A percentile compares a stretch with the other conserved stretches of the same genome.
These are phyloP conservation scores for Euleptes europaea DNA, from an alignment of 2,113 vertebrate genomes.

Conservation along the genomic window DNA sequence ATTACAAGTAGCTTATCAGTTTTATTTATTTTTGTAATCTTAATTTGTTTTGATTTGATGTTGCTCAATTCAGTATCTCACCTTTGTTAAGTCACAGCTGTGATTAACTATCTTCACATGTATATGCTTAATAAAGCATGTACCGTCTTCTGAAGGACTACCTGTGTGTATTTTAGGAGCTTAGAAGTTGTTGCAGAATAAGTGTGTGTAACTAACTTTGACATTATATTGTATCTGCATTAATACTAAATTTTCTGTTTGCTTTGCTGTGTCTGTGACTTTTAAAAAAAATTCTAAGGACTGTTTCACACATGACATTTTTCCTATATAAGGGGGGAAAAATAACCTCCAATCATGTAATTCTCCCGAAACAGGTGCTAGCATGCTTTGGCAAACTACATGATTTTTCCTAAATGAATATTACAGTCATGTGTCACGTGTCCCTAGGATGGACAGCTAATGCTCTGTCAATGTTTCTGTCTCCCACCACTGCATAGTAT, in stretches of 20 bases:
- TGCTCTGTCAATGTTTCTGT: not conserved
- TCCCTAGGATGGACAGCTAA: not conserved
- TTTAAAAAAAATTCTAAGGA: not conserved
- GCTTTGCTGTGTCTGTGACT: not conserved
- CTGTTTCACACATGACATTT: not conserved
- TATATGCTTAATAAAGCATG: not conserved
- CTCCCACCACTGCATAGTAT: not conserved
- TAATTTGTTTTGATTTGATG: not conserved
- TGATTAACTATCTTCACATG: not conserved
- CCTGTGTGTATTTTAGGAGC: not conserved
- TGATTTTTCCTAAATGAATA: not conserved
- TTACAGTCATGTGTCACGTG: not conserved
- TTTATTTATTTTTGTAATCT: not conserved
- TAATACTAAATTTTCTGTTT: not conserved
- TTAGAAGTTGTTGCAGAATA: not conserved
- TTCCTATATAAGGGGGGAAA: not conserved
- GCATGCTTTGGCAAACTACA: not conserved
- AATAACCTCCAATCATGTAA: not conserved
- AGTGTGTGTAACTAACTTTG: not conserved
- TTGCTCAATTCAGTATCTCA: not conserved
- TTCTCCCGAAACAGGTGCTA: not conserved
- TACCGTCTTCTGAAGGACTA: not conserved
- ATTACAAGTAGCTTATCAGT: not conserved
- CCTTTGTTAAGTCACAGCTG: not conserved
- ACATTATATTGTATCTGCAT: not conserved